Percentiles rank a stretch among this genome's conserved stretches.
Evolutionary conservation across 1,140 invertebrate species (phyloP).

Genomic region (Drosophila serrata): DNA sequence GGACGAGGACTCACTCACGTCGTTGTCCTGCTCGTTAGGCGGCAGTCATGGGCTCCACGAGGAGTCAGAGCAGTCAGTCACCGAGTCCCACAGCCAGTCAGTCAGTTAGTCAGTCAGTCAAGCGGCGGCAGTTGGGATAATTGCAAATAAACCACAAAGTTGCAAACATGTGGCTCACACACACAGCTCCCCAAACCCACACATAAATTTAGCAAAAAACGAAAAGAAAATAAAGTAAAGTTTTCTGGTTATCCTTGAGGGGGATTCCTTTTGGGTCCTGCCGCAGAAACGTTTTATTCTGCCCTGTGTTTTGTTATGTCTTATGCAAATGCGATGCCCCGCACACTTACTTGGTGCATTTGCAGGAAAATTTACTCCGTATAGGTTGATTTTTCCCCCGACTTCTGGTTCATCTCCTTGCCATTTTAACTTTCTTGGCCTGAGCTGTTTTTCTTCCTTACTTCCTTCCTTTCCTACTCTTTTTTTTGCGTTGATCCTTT

Average conservation of each 20-base stretch:
- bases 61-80: slow-evolving; percentile 21
- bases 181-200: slow-evolving; percentile 19
- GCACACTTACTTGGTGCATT: slow-evolving; percentile 51
- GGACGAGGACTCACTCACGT: slow-evolving; percentile 64
- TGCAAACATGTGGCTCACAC: slow-evolving; percentile 74
- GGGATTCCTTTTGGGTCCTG: slow-evolving; percentile 32
- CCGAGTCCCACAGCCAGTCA: slow-evolving; percentile 18
- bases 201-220: slow-evolving; percentile 57
- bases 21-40: slow-evolving; percentile 56
- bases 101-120: slow-evolving; percentile 48
- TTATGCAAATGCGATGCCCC: slow-evolving; percentile 71
- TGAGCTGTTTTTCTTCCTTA: slow-evolving; percentile 13
- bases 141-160: slow-evolving; percentile 83
- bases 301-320: slow-evolving; percentile 62
- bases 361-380: slow-evolving; percentile 63
- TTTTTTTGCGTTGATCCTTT: slow-evolving; percentile 72
- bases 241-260: slow-evolving; percentile 53
- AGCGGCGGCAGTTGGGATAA: slow-evolving; percentile 63
- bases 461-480: slow-evolving; percentile 15
- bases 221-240: slow-evolving; percentile 46
- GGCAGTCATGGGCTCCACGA: slow-evolving; percentile 16
- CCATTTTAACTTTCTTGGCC: slow-evolving; percentile 36
- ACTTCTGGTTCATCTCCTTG: slow-evolving; percentile 35
- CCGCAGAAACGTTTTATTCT: slow-evolving; percentile 65
- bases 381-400: slow-evolving; percentile 63